A percentile compares a stretch with the other conserved stretches of the same genome.
phyloP scores from a whole-genome alignment of 2,797 vertebrate species.

The Chelon auratus region DNA sequence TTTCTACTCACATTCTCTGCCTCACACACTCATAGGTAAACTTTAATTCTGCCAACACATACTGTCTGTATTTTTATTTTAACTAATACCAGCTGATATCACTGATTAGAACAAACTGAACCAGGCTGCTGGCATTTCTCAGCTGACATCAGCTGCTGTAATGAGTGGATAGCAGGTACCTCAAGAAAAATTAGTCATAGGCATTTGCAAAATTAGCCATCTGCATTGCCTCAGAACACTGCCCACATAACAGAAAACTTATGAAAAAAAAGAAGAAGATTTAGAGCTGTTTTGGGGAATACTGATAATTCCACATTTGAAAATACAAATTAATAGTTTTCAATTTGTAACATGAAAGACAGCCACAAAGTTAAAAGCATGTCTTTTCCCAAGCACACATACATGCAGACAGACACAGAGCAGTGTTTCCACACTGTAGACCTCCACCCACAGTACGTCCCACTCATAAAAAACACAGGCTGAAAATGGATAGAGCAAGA shows the following conservation, averaged over 20 bases:
- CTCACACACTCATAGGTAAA: background rate
- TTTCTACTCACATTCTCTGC: background rate
- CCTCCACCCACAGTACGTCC: conserved; percentile 59
- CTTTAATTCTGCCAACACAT: background rate
- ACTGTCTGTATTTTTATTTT: background rate
- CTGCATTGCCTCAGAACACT: conserved; percentile 42
- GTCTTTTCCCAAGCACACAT: conserved; percentile 71
- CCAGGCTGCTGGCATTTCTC: background rate
- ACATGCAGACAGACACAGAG: conserved; percentile 57
- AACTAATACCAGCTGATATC: conserved; percentile 3
- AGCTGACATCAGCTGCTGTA: conserved; percentile 1
- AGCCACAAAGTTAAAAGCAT: conserved; percentile 79
- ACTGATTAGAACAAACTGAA: conserved; percentile 13
- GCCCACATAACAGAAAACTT: conserved; percentile 28
- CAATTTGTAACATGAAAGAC: conserved; percentile 36
- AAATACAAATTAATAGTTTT: background rate
- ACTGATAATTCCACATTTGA: background rate
- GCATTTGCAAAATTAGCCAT: conserved; percentile 24
- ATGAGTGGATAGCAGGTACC: conserved; percentile 10
- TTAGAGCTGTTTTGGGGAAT: conserved; percentile 5
- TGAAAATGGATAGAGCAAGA: conserved; percentile 46
- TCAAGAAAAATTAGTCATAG: conserved; percentile 9
- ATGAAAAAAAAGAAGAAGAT: conserved; percentile 1
- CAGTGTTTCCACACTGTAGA: conserved; percentile 45
- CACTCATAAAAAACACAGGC: conserved; percentile 50